These are phyloP conservation scores for Sarcophaga subvicina DNA, from an alignment of 2,888 invertebrate species.

Conservation along the genomic window DNA sequence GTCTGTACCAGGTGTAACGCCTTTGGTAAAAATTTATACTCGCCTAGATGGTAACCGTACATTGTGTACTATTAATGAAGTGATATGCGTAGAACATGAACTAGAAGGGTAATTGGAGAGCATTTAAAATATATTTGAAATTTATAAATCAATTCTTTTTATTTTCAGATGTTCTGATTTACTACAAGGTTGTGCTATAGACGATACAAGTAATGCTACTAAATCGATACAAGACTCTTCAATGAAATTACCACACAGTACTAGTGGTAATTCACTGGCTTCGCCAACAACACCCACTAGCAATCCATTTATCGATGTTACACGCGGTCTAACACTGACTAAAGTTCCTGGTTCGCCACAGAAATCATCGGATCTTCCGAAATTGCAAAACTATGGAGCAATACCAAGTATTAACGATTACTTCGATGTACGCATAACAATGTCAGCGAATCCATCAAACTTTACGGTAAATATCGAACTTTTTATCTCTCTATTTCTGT, in stretches of 20 bases:
- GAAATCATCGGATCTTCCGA: conserved; percentile 71
- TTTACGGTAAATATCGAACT: conserved; percentile 76
- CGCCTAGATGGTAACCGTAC: conserved; percentile 85
- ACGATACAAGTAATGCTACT: conserved; percentile 44
- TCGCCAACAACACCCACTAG: conserved; percentile 68
- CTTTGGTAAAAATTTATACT: conserved; percentile 87
- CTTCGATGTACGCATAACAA: conserved; percentile 88
- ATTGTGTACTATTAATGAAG: conserved; percentile 88
- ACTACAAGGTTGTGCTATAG: conserved; percentile 45
- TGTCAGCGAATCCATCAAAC: conserved; percentile 88
- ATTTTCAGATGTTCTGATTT: conserved; percentile 59
- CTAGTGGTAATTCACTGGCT: conserved; percentile 68
- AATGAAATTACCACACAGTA: conserved; percentile 42
- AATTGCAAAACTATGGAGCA: conserved; percentile 74
- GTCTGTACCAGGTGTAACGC: conserved; percentile 67
- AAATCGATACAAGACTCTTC: conserved; percentile 47
- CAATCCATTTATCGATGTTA: conserved; percentile 73
- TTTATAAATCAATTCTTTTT: conserved; percentile 22
- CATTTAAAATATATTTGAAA: not conserved
- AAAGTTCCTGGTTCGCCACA: conserved; percentile 75
- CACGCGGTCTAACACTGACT: conserved; percentile 73
- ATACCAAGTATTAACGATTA: conserved; percentile 83
- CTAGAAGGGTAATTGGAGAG: conserved; percentile 79
- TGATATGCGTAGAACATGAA: conserved; percentile 85
- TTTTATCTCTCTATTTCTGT: too few species aligned